Conservation (phyloP, 2,113 vertebrate species). For the Neodon shergylaensis region DNA sequence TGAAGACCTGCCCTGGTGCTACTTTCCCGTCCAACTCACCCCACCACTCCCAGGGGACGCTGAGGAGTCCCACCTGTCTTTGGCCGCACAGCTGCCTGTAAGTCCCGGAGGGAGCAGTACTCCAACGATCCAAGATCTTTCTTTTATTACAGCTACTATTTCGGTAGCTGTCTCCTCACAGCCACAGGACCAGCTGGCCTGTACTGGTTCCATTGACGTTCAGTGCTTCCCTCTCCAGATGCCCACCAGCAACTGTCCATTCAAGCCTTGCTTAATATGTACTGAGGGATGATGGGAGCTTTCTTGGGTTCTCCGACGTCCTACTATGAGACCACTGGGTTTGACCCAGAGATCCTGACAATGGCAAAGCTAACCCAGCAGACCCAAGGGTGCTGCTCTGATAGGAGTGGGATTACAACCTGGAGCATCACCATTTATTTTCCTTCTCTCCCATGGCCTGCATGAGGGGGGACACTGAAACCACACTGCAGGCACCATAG, state of each 20-base stretch:
- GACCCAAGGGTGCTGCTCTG: not conserved
- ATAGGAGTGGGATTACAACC: not conserved
- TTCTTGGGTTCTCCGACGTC: not conserved
- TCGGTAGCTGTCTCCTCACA: not conserved
- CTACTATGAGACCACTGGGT: not conserved
- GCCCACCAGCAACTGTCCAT: not conserved
- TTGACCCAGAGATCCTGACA: not conserved
- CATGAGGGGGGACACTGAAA: not conserved
- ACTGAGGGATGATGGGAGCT: not conserved
- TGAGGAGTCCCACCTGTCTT: not conserved
- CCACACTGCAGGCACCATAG: not conserved
- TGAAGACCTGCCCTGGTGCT: not conserved
- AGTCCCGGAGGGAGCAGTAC: not conserved
- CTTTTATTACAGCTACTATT: not conserved
- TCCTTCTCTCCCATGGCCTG: not conserved
- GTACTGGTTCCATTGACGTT: not conserved
- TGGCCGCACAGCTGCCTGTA: not conserved
- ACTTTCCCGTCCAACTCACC: not conserved
- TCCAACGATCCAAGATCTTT: not conserved
- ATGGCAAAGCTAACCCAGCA: not conserved
- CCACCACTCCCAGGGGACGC: not conserved
- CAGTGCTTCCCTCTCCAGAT: not conserved
- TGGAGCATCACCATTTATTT: rapidly evolving
- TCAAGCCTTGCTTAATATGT: not conserved
- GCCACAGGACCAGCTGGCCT: not conserved